Evolutionary conservation across 1,140 invertebrate genomes (phyloP), one percentile per base, ranked within the genome.

Genomic region (Charaxes varanes): DNA sequence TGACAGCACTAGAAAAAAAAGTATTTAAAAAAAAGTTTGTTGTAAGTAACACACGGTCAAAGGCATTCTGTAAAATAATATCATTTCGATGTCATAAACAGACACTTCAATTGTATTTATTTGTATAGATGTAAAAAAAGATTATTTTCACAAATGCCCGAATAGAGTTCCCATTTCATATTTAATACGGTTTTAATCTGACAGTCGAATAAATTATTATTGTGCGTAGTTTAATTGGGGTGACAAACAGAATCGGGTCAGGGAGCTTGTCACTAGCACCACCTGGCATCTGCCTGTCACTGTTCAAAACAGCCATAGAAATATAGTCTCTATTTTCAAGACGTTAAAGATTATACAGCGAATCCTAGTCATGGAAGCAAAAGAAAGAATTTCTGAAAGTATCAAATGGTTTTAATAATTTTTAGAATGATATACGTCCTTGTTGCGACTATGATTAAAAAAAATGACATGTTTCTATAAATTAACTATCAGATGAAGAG

Each of bases 281-380:
- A 74, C 70, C 70, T 74, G 70, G 67, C 62, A 46, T 45, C 53
- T 18, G 55, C 26, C 49, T 54, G 66, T 63, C 61, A 55, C 27
- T 35, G 14, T 15, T 8, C 41, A 30, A 14, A 31, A n/a, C n/a
- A 10, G 7, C 4, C 15, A 31, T 17, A 14, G 28, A 10, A 31
- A 31, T 31, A n/a, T 14, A 8, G n/a, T 14, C 8, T 16, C 6
- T 31, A 31, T 3, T 0, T 1, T 15, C 1, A 28, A 10, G 1
- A 7, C n/a, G 19, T 8, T 33, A 19, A 11, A 19, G n/a, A 4
- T 4, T 14, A 30, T 14, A 12, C n/a, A n/a, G n/a, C n/a, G n/a
- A n/a, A n/a, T n/a, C n/a, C n/a, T n/a, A n/a, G n/a, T n/a, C n/a
- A n/a, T n/a, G n/a, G n/a, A n/a, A n/a, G n/a, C n/a, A n/a, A n/a